Percentiles rank a stretch among this genome's conserved stretches.
These are phyloP conservation scores for Mystacornis crossleyi DNA, from an alignment of 2,113 vertebrate genomes.

Conservation along the genomic window DNA sequence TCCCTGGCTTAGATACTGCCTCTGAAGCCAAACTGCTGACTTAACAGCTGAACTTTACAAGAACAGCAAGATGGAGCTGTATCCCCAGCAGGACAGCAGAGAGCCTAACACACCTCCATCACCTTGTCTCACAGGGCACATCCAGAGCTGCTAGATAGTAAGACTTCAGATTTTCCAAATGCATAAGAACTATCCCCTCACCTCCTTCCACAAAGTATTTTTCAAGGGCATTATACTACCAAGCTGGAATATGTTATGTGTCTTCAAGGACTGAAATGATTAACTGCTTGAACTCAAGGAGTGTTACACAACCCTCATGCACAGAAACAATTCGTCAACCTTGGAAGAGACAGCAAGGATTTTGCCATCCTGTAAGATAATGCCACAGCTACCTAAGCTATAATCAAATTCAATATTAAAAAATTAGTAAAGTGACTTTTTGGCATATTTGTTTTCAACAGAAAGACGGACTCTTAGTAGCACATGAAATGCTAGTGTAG, in stretches of 20 bases:
- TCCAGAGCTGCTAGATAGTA: not conserved
- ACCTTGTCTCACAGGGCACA: not conserved
- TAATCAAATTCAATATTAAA: not conserved
- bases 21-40: not conserved
- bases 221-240: not conserved
- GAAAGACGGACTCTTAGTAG: not conserved
- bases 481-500: not conserved
- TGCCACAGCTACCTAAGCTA: not conserved
- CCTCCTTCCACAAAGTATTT: not conserved
- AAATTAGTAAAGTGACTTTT: not conserved
- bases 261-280: not conserved
- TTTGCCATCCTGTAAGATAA: not conserved
- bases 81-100: not conserved
- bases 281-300: not conserved
- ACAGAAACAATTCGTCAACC: not conserved
- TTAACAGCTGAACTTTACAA: not conserved
- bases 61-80: not conserved
- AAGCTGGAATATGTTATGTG: not conserved
- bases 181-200: not conserved
- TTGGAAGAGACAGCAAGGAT: not conserved
- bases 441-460: not conserved
- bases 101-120: not conserved
- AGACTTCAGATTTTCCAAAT: not conserved
- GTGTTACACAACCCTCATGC: not conserved
- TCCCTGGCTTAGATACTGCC: not conserved